Evolutionary conservation across 2,113 vertebrate genomes (phyloP).

Genomic region (Probosciger aterrimus): DNA sequence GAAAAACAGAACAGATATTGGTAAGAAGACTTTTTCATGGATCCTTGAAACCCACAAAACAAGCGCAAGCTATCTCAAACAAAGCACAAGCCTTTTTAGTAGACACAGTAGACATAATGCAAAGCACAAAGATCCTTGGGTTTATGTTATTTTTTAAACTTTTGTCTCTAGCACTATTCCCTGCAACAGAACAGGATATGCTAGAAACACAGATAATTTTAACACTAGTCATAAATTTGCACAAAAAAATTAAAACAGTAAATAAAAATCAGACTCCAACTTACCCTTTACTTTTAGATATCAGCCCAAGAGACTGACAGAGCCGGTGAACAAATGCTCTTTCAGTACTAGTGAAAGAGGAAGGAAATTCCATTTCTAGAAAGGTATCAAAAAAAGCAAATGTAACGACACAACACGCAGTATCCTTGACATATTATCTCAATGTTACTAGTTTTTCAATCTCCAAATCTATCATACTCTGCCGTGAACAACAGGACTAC

Average conservation of each 20-base stretch:
- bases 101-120: neutral
- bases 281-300: constrained; percentile 94
- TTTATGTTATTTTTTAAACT: neutral
- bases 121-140: neutral
- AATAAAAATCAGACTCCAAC: neutral
- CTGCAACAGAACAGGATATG: neutral
- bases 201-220: neutral
- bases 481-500: neutral
- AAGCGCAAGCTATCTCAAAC: neutral
- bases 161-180: neutral
- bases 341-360: constrained; percentile 86
- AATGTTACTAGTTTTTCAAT: rapidly evolving
- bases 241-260: neutral
- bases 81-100: neutral
- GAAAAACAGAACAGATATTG: neutral
- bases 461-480: rapidly evolving
- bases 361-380: constrained; percentile 93
- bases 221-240: neutral
- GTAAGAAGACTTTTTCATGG: neutral
- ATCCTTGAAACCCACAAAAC: neutral
- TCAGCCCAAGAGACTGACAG: constrained; percentile 87
- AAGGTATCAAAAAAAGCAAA: neutral
- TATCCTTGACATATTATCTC: rapidly evolving
- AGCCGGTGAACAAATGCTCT: constrained; percentile 89
- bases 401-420: rapidly evolving